phyloP scores from a whole-genome alignment of 2,113 vertebrate genomes.

The Xenus cinereus region DNA sequence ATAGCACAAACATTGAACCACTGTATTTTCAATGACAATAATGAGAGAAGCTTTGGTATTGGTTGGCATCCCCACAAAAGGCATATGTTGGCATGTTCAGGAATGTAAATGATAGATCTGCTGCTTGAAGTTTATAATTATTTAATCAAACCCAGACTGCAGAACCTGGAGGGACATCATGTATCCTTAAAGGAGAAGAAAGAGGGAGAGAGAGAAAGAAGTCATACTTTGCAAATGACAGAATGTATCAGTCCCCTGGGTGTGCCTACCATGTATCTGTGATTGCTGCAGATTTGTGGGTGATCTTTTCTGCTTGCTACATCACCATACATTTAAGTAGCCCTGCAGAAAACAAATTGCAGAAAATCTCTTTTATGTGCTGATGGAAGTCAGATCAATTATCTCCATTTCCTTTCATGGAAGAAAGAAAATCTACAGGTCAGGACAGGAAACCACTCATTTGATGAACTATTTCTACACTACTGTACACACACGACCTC shows the following conservation, averaged over 20 bases:
- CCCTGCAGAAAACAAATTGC: conserved; percentile 28
- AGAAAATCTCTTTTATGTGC: conserved; percentile 14
- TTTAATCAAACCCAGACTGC: conserved; percentile 79
- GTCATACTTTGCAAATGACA: conserved; percentile 1
- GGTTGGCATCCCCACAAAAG: conserved; percentile 75
- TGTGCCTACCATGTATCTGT: background rate
- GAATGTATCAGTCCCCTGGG: background rate
- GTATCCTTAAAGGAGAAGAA: conserved; percentile 48
- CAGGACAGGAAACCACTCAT: conserved; percentile 55
- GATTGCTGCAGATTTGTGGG: background rate
- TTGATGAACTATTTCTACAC: conserved; percentile 53
- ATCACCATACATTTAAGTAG: background rate
- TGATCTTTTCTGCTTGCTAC: background rate
- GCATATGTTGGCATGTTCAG: conserved; percentile 71
- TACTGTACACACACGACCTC: background rate
- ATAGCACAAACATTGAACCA: conserved; percentile 68
- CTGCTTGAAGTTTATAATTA: conserved; percentile 74
- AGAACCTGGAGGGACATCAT: conserved; percentile 64
- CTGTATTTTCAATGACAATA: conserved; percentile 71
- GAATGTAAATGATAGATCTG: conserved; percentile 77
- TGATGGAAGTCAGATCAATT: conserved; percentile 55
- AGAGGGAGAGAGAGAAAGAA: conserved; percentile 1
- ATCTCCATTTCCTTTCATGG: conserved; percentile 58
- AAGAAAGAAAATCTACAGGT: conserved; percentile 51
- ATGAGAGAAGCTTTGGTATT: conserved; percentile 61